Base-by-base conservation (phyloP, 2,797 vertebrate genomes). In the Benthosema pterotum region DNA sequence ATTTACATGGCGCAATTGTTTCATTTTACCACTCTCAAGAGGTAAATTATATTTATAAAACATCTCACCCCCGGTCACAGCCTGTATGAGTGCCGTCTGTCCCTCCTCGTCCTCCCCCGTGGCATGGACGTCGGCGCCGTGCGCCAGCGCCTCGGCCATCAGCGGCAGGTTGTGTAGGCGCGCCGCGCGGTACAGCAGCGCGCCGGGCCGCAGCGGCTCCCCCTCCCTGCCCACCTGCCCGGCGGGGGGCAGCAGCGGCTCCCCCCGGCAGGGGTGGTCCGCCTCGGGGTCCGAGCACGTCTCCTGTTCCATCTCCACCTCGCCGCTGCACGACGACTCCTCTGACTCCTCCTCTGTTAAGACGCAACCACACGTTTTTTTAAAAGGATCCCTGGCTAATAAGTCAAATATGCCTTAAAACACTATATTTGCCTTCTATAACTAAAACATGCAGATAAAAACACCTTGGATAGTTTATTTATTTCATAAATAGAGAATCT, bases 311-410 rank as follows among this genome's bases (percentile, higher is more conserved):
- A 94, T 91, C 86, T 96, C 95, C 1, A 88, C 90, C 69, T 93
- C 92, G 0, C 95, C 95, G 0, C 96, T 98, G 16, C n/a, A n/a
- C n/a, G 96, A 98, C 1, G 96, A 98, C 65, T 96, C 96, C 79
- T 98, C 96, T 0, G 97, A 99, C 64, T 93, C 95, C 46, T 95
- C 95, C 38, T 92, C 92, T 93, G 77, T n/a, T n/a, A n/a, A n/a
- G n/a, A n/a, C n/a, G n/a, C n/a, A n/a, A n/a, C n/a, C n/a, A n/a
- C n/a, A n/a, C n/a, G n/a, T n/a, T n/a, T n/a, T n/a, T n/a, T n/a
- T n/a, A n/a, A n/a, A n/a, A n/a, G n/a, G n/a, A n/a, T n/a, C n/a
- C n/a, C n/a, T n/a, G n/a, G n/a, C n/a, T n/a, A n/a, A n/a, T n/a
- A n/a, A n/a, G n/a, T n/a, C n/a, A n/a, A n/a, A n/a, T n/a, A n/a